Evolutionary conservation across 1,140 invertebrate species (phyloP), one percentile per base, ranked within the genome.

Genomic region (Fopius arisanus): DNA sequence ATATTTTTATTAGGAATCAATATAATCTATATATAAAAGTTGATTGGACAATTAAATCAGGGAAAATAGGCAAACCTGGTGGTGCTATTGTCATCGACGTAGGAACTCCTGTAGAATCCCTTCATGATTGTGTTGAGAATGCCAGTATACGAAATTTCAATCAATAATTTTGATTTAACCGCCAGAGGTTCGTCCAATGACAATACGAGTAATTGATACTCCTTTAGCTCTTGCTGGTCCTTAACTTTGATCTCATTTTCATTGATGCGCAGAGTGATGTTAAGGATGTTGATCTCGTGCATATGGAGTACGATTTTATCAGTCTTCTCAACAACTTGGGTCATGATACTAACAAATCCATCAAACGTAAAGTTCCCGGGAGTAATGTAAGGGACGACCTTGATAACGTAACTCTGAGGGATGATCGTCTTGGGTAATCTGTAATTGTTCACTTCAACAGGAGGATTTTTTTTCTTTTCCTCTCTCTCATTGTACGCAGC

Each of bases 71-170:
- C 31, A 67, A 82, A 90, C 86, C 83, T 86, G 33, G 75, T 87
- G 29, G 80, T 66, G 63, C 83, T 85, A 6, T 82, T 74, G 5
- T 77, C 72, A 43, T 91, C 85, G 7, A 86, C 84, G 78, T 96
- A 97, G 33, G 88, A 92, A 81, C 93, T 95, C 67, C 91, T 91
- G 80, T 97, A 97, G 83, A 97, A 96, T 54, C 96, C 96, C 59
- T 90, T 88, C 82, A 93, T 88, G 72, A 92, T 91, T 12, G 89
- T 82, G 73, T 89, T 87, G 71, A 92, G 88, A 0, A 80, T 75
- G 62, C 92, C 91, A 1, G 66, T 85, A 67, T 91, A 93, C 0
- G 71, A 48, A 51, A 92, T 89, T 7, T 83, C 82, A 23, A 92
- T 83, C 9, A 74, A 80, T 59, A 92, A 86, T 4, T 79, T 51